Evolutionary conservation across 2,888 invertebrate genomes (phyloP).

Genomic region (Alentia gelatinosa): DNA sequence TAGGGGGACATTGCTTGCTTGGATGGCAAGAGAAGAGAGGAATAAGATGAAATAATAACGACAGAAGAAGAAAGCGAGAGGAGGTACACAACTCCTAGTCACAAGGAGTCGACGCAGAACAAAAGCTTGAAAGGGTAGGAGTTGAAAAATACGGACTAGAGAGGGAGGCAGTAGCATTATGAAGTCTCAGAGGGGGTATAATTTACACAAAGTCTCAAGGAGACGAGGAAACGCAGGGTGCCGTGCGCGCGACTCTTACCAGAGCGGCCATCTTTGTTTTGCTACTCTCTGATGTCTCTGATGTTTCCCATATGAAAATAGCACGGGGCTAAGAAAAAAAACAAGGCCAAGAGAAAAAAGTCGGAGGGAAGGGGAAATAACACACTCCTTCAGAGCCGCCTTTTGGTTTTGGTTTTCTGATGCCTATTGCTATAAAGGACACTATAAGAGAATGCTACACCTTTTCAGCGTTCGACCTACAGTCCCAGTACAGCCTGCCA

Average conservation of each 20-base stretch:
- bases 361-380: not conserved
- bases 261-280: not conserved
- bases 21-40: not conserved
- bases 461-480: conserved; percentile 9
- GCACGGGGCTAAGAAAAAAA: not conserved
- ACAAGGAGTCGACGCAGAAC: conserved; percentile 7
- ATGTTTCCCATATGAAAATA: conserved; percentile 27
- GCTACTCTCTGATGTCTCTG: not conserved
- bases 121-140: conserved; percentile 6
- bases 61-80: not conserved
- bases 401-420: not conserved
- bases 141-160: conserved; percentile 16
- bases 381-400: conserved; percentile 34
- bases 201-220: conserved; percentile 10
- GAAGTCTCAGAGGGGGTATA: conserved; percentile 29
- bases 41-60: not conserved
- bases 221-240: conserved; percentile 10
- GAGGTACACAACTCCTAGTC: conserved; percentile 2
- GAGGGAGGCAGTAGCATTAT: conserved; percentile 19
- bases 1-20: not conserved
- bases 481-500: conserved; percentile 25
- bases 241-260: not conserved
- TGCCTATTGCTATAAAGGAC: not conserved
- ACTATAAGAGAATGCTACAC: not conserved
- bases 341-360: not conserved